phyloP scores from a whole-genome alignment of 2,888 invertebrate species.

The Caenorhabditis wallacei region DNA sequence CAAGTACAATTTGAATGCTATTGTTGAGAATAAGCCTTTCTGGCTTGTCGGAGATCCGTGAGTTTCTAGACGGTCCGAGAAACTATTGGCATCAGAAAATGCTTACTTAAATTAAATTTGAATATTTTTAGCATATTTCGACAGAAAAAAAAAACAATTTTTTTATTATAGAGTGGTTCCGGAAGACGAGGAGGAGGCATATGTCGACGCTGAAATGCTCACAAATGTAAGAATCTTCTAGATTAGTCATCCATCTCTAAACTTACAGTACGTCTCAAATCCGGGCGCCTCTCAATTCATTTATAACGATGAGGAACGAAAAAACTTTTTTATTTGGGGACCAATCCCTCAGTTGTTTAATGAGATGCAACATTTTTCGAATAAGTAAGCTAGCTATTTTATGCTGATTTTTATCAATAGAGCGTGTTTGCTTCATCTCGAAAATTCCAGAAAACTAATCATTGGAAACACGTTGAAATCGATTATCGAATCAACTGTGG shows the following conservation, averaged over 20 bases:
- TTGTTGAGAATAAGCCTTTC: slow-evolving; percentile 61
- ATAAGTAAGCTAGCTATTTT: too few species aligned
- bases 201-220: slow-evolving; percentile 62
- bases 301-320: slow-evolving; percentile 42
- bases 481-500: slow-evolving; percentile 45
- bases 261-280: slow-evolving; percentile 39
- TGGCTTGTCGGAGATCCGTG: slow-evolving; percentile 64
- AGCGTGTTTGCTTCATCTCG: too few species aligned
- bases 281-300: slow-evolving; percentile 4
- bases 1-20: slow-evolving; percentile 55
- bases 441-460: slow-evolving; percentile 58
- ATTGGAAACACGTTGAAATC: slow-evolving; percentile 64
- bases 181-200: slow-evolving; percentile 59
- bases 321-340: slow-evolving; percentile 46
- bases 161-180: slow-evolving; percentile 48
- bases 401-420: too few species aligned
- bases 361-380: slow-evolving; percentile 31
- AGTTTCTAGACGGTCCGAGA: slow-evolving; percentile 9
- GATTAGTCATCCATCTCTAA: background rate
- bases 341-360: slow-evolving; percentile 39
- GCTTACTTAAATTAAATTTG: background rate
- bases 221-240: slow-evolving; percentile 17
- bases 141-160: background rate
- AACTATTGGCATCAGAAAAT: too few species aligned
- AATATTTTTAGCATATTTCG: too few species aligned